phyloP scores from a whole-genome alignment of 2,888 invertebrate species.

The Lysandra bellargus region DNA sequence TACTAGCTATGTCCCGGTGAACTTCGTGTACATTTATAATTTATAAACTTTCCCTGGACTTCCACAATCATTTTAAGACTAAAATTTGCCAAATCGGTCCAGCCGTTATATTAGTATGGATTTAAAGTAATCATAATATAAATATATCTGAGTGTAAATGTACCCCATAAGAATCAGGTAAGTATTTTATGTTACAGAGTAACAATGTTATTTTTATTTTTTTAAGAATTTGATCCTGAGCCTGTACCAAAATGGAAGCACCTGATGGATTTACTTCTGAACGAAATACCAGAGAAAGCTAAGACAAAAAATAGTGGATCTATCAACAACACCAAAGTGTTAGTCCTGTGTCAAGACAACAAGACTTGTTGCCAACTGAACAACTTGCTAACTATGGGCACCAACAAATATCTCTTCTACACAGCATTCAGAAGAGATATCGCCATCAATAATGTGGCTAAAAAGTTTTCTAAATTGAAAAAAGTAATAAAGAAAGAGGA shows the following conservation, averaged over 20 bases:
- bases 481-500: constrained; percentile 42
- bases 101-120: too few relatives aligned
- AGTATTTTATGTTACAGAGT: too few relatives aligned
- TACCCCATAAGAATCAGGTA: too few relatives aligned
- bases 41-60: too few relatives aligned
- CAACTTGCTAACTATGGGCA: constrained; percentile 83
- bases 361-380: constrained; percentile 91
- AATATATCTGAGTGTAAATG: too few relatives aligned
- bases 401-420: constrained; percentile 82
- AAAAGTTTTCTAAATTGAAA: constrained; percentile 67
- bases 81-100: too few relatives aligned
- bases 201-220: background rate
- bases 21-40: too few relatives aligned
- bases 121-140: background rate
- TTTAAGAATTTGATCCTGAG: constrained; percentile 89
- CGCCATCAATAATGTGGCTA: constrained; percentile 78
- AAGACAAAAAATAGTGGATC: constrained; percentile 65
- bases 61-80: too few relatives aligned
- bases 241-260: constrained; percentile 94
- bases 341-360: constrained; percentile 92
- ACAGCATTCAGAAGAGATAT: constrained; percentile 82
- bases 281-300: constrained; percentile 90
- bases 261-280: constrained; percentile 87
- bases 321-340: constrained; percentile 82
- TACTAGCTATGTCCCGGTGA: too few relatives aligned